Evolutionary conservation across 2,888 invertebrate species (phyloP).

Genomic region (Alitta virens): DNA sequence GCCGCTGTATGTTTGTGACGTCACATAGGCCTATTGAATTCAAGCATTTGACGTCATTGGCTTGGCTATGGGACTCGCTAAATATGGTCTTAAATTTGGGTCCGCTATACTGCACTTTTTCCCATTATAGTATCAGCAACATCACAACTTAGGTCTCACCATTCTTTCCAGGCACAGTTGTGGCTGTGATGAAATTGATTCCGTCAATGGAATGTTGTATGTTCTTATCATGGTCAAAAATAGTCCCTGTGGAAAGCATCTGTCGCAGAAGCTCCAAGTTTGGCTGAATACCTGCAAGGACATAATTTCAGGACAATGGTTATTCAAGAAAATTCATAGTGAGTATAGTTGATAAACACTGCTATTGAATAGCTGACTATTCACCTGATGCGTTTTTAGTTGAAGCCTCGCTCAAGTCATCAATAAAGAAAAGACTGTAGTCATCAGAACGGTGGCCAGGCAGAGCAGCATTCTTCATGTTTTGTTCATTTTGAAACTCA

Average conservation of each 20-base stretch:
- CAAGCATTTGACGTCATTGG: too few relatives aligned
- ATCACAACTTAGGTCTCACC: constrained; percentile 35
- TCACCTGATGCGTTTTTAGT: background rate
- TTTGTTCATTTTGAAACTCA: background rate
- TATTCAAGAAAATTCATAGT: too few relatives aligned
- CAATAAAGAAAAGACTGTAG: constrained; percentile 49
- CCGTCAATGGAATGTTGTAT: constrained; percentile 41
- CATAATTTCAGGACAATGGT: background rate
- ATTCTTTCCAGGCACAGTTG: constrained; percentile 43
- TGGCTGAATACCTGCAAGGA: constrained; percentile 40
- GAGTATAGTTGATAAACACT: too few relatives aligned
- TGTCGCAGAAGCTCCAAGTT: constrained; percentile 49
- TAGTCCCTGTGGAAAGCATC: constrained; percentile 38
- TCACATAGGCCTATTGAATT: too few relatives aligned
- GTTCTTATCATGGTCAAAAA: constrained; percentile 44
- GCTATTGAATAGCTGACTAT: too few relatives aligned
- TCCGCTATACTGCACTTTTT: too few relatives aligned
- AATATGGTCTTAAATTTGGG: too few relatives aligned
- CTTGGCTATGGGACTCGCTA: too few relatives aligned
- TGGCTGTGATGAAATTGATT: constrained; percentile 43
- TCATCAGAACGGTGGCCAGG: constrained; percentile 16
- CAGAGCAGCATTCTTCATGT: background rate
- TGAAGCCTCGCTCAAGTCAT: constrained; percentile 47
- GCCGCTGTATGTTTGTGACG: too few relatives aligned
- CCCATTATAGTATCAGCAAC: too few relatives aligned